Evolutionary conservation across 1,140 invertebrate genomes (phyloP).

Genomic region (Megalopta genalis): DNA sequence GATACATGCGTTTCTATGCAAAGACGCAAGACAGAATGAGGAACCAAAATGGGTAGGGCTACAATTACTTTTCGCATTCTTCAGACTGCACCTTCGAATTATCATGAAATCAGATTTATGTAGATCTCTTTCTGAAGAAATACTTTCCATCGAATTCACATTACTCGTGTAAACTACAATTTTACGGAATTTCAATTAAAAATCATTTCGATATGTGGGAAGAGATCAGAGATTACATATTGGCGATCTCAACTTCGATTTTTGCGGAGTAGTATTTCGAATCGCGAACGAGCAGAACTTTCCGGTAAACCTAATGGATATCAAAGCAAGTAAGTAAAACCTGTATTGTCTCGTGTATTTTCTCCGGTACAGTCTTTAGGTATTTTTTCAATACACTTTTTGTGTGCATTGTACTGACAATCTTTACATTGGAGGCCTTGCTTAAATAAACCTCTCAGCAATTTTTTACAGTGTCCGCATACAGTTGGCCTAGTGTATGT

Average conservation of each 20-base stretch:
- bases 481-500: conserved; percentile 97
- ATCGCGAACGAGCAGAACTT: conserved; percentile 1
- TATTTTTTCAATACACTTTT: conserved; percentile 96
- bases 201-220: neutral
- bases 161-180: neutral
- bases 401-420: conserved; percentile 98
- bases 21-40: neutral
- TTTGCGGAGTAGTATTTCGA: neutral
- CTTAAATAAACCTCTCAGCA: conserved; percentile 96
- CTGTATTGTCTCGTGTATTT: conserved; percentile 80
- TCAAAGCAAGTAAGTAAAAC: conserved; percentile 64
- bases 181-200: neutral
- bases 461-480: conserved; percentile 96
- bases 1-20: neutral
- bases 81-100: neutral
- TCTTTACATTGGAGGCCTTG: conserved; percentile 99
- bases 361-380: conserved; percentile 98
- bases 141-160: neutral
- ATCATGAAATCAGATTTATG: neutral
- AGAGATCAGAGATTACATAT: neutral
- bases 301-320: neutral
- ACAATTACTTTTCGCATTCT: neutral
- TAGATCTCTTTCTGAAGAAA: neutral
- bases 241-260: too few relatives aligned
- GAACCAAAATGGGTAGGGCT: neutral